These are phyloP conservation scores for Neoarius graeffei DNA, from an alignment of 2,113 vertebrate species.

Conservation along the genomic window DNA sequence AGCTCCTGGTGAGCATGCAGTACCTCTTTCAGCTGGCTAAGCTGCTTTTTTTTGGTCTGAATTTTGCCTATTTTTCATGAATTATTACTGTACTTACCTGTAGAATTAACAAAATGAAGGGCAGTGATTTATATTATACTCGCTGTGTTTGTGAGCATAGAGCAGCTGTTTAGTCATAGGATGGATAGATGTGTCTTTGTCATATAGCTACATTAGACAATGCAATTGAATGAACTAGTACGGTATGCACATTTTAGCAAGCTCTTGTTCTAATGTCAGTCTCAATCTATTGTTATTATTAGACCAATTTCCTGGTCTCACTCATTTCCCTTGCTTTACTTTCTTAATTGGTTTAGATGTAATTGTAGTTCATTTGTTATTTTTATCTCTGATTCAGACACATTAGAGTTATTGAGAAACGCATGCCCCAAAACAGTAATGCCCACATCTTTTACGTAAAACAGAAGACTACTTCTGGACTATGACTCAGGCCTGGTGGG, in stretches of 20 bases:
- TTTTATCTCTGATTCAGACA: constrained; percentile 45
- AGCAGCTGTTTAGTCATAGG: background rate
- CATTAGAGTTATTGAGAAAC: constrained; percentile 35
- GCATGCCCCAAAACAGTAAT: constrained; percentile 22
- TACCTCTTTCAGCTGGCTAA: too few relatives aligned
- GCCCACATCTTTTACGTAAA: constrained; percentile 20
- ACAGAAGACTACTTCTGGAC: background rate
- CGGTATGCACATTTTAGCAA: constrained; percentile 28
- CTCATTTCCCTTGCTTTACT: constrained; percentile 45
- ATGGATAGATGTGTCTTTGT: background rate
- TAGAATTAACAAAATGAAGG: background rate
- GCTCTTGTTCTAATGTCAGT: background rate
- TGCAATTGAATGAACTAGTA: constrained; percentile 8
- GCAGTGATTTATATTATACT: background rate
- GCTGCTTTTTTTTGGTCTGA: background rate
- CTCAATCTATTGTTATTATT: constrained; percentile 2
- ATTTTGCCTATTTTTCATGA: background rate
- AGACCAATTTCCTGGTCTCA: constrained; percentile 33
- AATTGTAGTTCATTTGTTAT: constrained; percentile 45
- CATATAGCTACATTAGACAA: background rate
- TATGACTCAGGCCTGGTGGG: constrained; percentile 8
- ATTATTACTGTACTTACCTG: background rate
- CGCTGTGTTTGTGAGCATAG: background rate
- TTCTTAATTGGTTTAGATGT: constrained; percentile 33
- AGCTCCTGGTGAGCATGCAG: background rate